These are phyloP conservation scores for Beris morrisii DNA, from an alignment of 2,888 invertebrate genomes.

Conservation along the genomic window DNA sequence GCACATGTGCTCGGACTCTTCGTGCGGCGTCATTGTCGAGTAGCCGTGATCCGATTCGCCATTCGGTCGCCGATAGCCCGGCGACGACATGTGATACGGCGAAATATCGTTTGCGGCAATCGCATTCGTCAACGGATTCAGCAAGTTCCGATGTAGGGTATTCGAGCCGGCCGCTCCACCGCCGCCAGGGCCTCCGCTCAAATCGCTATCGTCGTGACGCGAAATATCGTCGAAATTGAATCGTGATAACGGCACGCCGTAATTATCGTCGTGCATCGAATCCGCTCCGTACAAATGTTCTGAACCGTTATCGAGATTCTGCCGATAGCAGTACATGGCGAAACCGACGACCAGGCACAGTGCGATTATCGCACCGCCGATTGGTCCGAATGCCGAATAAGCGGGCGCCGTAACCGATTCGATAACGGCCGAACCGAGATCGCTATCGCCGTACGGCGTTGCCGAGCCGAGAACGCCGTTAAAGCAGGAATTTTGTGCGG, in stretches of 20 bases:
- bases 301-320: slow-evolving; percentile 57
- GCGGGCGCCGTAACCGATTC: slow-evolving; percentile 56
- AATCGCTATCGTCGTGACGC: slow-evolving; percentile 49
- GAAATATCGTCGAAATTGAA: slow-evolving; percentile 66
- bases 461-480: slow-evolving; percentile 81
- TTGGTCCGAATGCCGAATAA: slow-evolving; percentile 81
- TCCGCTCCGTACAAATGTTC: slow-evolving; percentile 59
- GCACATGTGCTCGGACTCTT: slow-evolving; percentile 82
- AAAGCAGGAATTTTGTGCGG: slow-evolving; percentile 79
- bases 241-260: slow-evolving; percentile 71
- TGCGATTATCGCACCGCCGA: slow-evolving; percentile 82
- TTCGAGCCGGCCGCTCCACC: slow-evolving; percentile 31
- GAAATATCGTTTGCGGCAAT: slow-evolving; percentile 71
- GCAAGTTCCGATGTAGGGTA: slow-evolving; percentile 64
- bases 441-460: slow-evolving; percentile 68
- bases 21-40: slow-evolving; percentile 91
- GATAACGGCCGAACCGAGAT: slow-evolving; percentile 50
- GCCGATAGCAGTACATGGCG: slow-evolving; percentile 82
- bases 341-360: slow-evolving; percentile 79
- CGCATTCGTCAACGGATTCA: slow-evolving; percentile 63
- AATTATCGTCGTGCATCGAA: slow-evolving; percentile 59
- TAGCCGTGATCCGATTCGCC: slow-evolving; percentile 87
- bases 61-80: slow-evolving; percentile 68
- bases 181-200: slow-evolving; percentile 55
- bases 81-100: slow-evolving; percentile 76